Base-by-base conservation (phyloP, 2,113 vertebrate species). In the Limanda limanda region DNA sequence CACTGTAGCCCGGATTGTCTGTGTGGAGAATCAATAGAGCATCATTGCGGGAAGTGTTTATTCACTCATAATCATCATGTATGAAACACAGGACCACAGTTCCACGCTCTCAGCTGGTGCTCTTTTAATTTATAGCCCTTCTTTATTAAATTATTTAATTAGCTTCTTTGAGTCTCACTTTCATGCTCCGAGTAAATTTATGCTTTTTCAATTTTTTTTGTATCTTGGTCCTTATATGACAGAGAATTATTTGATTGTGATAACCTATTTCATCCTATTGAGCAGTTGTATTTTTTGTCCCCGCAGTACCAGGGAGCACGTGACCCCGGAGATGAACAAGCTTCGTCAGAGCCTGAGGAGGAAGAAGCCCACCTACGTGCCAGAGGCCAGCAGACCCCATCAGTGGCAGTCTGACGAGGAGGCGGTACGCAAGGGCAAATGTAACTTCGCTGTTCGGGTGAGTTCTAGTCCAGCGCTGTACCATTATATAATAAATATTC, bases 371-470 rank as follows among this genome's bases (percentile, higher is more conserved):
- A 95, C 95, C 45, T 97, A 97, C 0, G 91, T 97, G 74, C 97
- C 97, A 0, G 97, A 98, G 89, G 97, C 97, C 2, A 97, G 96
- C 42, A 95, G 97, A 40, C 97, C 97, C 0, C 96, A 98, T 83
- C 97, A 97, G 92, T 98, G 97, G 97, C 96, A 97, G 85, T 95
- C 96, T 0, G 97, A 97, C 0, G 97, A 97, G 88, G 97, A 98
- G 69, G 95, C 97, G 0, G 96, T 98, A 27, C 95, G 96, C 51
- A 96, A 95, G 85, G 96, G 96, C 74, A 96, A 96, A 48, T 97
- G 97, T 89, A 97, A 95, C 92, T 98, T 98, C 70, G 88, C 95
- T 0, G 97, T 97, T 25, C 83, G 96, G 95, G 97, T 97, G 65
- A 27, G 25, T 21, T 3, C 57, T 13, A 18, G 6, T 25, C 31